These are phyloP conservation scores for Megalurothrips usitatus DNA, from an alignment of 2,888 invertebrate genomes.

Conservation along the genomic window DNA sequence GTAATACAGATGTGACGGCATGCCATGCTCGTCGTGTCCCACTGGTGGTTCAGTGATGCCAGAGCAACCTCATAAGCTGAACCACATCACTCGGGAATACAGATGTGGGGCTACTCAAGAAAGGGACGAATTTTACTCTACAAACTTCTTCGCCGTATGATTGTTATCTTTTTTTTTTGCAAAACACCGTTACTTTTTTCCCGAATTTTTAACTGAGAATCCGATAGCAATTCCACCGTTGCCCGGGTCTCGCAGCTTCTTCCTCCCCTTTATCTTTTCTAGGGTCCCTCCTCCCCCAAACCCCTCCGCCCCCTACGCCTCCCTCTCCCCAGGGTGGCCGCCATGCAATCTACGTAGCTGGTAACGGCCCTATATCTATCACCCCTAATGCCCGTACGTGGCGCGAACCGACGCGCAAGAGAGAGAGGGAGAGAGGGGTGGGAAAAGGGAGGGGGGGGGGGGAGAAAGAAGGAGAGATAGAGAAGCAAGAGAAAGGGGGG, in stretches of 20 bases:
- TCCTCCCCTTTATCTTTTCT: conserved; percentile 8
- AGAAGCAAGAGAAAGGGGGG: background rate
- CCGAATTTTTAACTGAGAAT: too few relatives aligned
- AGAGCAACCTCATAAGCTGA: too few relatives aligned
- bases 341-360: conserved; percentile 26
- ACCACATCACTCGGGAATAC: too few relatives aligned
- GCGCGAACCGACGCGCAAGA: background rate
- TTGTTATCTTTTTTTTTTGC: too few relatives aligned
- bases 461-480: background rate
- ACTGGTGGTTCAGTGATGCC: too few relatives aligned
- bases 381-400: conserved; percentile 24
- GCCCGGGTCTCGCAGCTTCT: background rate
- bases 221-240: too few relatives aligned
- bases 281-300: background rate
- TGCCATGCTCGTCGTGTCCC: too few relatives aligned
- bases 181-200: too few relatives aligned
- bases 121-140: too few relatives aligned
- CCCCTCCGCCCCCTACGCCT: background rate
- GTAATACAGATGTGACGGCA: too few relatives aligned
- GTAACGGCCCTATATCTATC: conserved; percentile 24
- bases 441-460: background rate
- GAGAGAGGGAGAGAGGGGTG: background rate
- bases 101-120: too few relatives aligned
- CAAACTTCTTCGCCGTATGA: too few relatives aligned
- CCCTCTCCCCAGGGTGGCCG: conserved; percentile 17